Evolutionary conservation across 2,888 invertebrate species (phyloP), one percentile per base, ranked within the genome.

Genomic region (Tetropium fuscum): DNA sequence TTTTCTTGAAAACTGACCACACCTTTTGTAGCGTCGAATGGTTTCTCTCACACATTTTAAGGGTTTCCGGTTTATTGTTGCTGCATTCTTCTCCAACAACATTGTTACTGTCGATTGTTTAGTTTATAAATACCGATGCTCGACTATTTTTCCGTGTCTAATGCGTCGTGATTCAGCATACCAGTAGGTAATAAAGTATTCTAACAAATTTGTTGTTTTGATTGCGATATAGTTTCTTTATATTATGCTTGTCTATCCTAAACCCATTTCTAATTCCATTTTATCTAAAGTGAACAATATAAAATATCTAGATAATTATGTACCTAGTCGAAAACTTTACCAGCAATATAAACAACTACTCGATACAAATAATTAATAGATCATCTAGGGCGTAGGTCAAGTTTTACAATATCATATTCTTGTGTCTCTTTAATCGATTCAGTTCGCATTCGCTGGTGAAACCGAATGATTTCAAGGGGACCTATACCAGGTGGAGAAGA

Each of bases 1-100:
- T 80, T 80, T 80, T 80, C 80, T 80, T 80, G 78, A 80, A 80
- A 81, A 81, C 78, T 81, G 81, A 81, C 81, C 81, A 81, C 81
- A 80, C 80, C 80, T 80, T 79, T 81, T 79, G 78, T 78, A 68
- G 71, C 71, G 70, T 71, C 74, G 73, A 78, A 78, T 78, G 75
- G 77, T 76, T 75, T 78, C 78, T 80, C 78, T 78, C 79, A 78
- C 80, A 78, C 79, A 77, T 78, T 80, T 80, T 79, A 77, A 80
- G 77, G 78, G 81, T 80, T 81, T 81, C 81, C 81, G 81, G 81
- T 80, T 73, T 72, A 75, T 80, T 81, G 80, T 80, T 72, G 70
- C 47, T 65, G 74, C 74, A 78, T 81, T 79, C 79, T 80, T 79
- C 73, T 78, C 69, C 74, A 67, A 73, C 72, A 74, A 77, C 78